These are phyloP conservation scores for Listronotus bonariensis DNA, from an alignment of 1,140 invertebrate species.

Conservation along the genomic window DNA sequence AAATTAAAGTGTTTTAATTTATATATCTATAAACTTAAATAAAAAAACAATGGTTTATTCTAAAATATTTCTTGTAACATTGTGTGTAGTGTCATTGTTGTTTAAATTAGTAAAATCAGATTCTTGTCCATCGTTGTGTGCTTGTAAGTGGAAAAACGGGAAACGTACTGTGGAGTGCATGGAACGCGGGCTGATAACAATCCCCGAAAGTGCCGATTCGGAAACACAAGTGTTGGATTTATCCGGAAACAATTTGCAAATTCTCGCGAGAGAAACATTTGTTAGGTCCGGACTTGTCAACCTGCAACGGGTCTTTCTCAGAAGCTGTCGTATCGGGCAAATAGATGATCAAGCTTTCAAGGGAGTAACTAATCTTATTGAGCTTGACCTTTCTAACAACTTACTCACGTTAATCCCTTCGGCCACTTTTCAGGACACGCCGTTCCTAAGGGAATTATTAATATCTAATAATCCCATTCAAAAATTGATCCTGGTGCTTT, in stretches of 20 bases:
- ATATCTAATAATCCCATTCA: constrained; percentile 81
- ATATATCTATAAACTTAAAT: background rate
- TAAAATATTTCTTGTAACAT: background rate
- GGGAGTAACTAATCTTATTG: constrained; percentile 84
- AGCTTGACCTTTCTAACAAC: constrained; percentile 85
- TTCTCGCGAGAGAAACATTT: constrained; percentile 80
- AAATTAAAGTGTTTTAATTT: background rate
- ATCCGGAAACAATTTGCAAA: constrained; percentile 83
- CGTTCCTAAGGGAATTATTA: constrained; percentile 78
- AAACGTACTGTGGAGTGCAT: constrained; percentile 90
- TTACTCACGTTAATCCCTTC: constrained; percentile 77
- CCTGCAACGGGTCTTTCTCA: constrained; percentile 82
- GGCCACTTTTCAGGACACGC: constrained; percentile 74
- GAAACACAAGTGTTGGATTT: constrained; percentile 89
- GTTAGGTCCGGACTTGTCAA: constrained; percentile 78
- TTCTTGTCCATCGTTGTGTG: constrained; percentile 77
- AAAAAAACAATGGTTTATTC: background rate
- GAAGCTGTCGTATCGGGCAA: constrained; percentile 79
- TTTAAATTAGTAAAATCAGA: constrained; percentile 37
- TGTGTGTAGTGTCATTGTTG: background rate
- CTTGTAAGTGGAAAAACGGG: constrained; percentile 91
- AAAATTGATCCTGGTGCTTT: constrained; percentile 78
- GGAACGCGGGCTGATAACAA: constrained; percentile 76
- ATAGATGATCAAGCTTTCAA: constrained; percentile 83
- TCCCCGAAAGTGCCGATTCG: constrained; percentile 80